Evolutionary conservation across 2,888 invertebrate genomes (phyloP), one percentile per base, ranked within the genome.

Genomic region (Andrena camellia): DNA sequence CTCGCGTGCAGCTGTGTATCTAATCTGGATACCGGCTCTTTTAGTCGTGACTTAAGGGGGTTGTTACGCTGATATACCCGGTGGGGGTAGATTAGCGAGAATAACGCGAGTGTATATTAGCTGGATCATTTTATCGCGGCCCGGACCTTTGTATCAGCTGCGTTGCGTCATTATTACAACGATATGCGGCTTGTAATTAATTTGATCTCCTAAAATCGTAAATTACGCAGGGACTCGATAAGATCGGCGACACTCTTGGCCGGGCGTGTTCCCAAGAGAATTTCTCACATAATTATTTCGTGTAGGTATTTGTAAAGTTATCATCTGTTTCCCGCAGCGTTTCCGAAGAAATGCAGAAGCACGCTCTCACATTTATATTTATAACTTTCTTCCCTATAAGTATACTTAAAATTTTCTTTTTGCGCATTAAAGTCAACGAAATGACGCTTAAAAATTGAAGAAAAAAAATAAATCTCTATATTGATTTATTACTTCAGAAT

Each of bases 21-120:
- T 86, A 85, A 86, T 86, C 86, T 80, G 69, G 29, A 71, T 29
- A 48, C 62, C 17, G 71, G 75, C 48, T 60, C 74, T 84, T 42
- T 42, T 76, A 71, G 69, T 31, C 62, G 71, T 78, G 81, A 81
- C 78, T 78, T 70, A 84, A 81, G 57, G 72, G 42, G 75, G 84
- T 77, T 77, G 80, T 78, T 81, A 42, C 73, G 26, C 52, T 13
- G 84, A 83, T 81, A 83, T 2, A 54, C 54, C 48, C 29, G 33
- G 64, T 54, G 20, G 26, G 67, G n/a, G 79, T 35, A 54, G 72
- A 78, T 72, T 72, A 63, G 63, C 42, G 20, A 54, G 76, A 71
- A 60, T 66, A 78, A 67, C 60, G 62, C 8, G 31, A 13, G 71
- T 63, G 64, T 76, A 54, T 74, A 7, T 66, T 33, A 8, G 26